A percentile compares a stretch with the other conserved stretches of the same genome.
Evolutionary conservation across 2,113 vertebrate genomes (phyloP).

Genomic region (Seriola aureovittata): DNA sequence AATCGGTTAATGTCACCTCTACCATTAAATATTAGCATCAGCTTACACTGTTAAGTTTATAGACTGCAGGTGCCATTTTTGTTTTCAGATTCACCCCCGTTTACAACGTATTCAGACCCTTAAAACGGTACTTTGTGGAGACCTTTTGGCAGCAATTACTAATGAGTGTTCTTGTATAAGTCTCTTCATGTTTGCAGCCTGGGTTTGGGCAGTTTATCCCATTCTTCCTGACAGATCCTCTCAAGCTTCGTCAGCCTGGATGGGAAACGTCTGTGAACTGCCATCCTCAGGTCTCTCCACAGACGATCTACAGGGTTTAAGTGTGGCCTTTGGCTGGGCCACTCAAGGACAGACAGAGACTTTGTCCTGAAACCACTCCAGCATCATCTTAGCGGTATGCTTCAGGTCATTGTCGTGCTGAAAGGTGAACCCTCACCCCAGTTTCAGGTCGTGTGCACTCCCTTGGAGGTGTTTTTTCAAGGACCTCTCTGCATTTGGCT

Average conservation of each 20-base stretch:
- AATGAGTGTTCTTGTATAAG: too few species aligned
- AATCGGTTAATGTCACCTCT: constrained; percentile 26
- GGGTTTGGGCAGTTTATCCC: background rate
- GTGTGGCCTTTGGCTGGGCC: background rate
- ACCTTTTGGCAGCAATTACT: too few species aligned
- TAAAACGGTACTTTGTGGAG: too few species aligned
- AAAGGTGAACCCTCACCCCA: background rate
- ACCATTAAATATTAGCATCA: constrained; percentile 8
- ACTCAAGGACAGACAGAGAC: background rate
- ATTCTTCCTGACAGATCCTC: background rate
- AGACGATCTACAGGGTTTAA: background rate
- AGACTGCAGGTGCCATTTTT: background rate
- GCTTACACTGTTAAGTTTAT: background rate
- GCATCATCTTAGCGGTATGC: background rate
- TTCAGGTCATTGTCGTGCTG: background rate
- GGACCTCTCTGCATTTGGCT: too few species aligned
- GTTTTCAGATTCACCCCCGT: background rate
- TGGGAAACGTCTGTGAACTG: background rate
- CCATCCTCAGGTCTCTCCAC: background rate
- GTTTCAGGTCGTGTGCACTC: too few species aligned
- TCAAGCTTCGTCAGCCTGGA: background rate
- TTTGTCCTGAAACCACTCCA: background rate
- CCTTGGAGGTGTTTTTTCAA: too few species aligned
- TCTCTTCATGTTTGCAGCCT: background rate
- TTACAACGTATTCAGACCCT: too few species aligned